A percentile compares a stretch with the other conserved stretches of the same genome.
Conservation (phyloP, 2,888 invertebrate genomes). For the Heliconius ismenius region DNA sequence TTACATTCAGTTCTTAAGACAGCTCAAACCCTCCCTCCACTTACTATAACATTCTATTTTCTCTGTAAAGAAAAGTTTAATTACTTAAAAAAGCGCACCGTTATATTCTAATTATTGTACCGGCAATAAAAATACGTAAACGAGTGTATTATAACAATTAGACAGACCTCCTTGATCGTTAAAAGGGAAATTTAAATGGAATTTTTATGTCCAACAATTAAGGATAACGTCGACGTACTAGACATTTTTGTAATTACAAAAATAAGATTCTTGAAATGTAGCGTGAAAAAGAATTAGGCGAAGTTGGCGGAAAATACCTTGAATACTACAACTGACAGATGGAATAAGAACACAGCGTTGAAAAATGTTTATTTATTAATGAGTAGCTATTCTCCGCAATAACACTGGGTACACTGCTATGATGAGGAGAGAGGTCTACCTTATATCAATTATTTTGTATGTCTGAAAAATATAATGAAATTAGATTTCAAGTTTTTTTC, state of each 20-base stretch:
- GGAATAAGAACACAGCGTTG: constrained; percentile 56
- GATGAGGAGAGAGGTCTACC: neutral
- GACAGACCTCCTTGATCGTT: constrained; percentile 81
- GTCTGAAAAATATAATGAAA: neutral
- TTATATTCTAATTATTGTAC: constrained; percentile 82
- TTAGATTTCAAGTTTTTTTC: neutral
- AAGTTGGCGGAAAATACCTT: constrained; percentile 72
- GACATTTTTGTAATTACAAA: constrained; percentile 83
- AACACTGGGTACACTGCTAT: neutral
- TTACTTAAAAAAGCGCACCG: constrained; percentile 75
- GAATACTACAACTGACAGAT: constrained; percentile 67
- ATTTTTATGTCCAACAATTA: constrained; percentile 83
- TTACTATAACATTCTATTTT: constrained; percentile 68
- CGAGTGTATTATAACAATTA: constrained; percentile 82
- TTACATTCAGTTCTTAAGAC: constrained; percentile 79
- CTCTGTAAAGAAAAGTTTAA: constrained; percentile 74
- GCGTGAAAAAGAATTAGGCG: constrained; percentile 81
- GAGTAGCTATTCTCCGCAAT: neutral
- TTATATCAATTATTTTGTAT: neutral
- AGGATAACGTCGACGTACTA: constrained; percentile 81
- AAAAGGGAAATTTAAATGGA: constrained; percentile 83
- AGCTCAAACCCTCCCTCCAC: constrained; percentile 54
- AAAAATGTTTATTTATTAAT: constrained; percentile 31
- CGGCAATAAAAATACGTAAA: constrained; percentile 82
- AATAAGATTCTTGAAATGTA: constrained; percentile 82